Evolutionary conservation across 2,113 vertebrate genomes (phyloP), one percentile per base, ranked within the genome.

Genomic region (Motacilla alba): DNA sequence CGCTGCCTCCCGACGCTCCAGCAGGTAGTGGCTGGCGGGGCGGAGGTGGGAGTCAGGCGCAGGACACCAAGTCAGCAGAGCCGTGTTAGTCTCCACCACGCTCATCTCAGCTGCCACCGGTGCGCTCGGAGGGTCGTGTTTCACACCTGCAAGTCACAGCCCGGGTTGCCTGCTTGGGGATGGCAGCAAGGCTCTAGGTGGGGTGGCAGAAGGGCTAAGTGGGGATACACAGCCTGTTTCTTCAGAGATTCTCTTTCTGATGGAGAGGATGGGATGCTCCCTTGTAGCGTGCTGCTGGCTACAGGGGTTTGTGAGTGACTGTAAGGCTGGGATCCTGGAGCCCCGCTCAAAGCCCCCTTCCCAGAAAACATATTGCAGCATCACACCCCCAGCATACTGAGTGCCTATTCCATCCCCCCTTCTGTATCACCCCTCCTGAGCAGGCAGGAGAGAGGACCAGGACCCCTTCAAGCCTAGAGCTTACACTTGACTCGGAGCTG

Each of bases 401-500:
- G 8, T 46, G 26, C 26, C 37, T 50, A 76, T 46, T 43, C 35
- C 23, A 1, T n/a, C 75, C 39, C 23, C 76, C 74, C 21, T 30
- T 62, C 44, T 4, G 0, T 37, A 24, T 63, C 39, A 85, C 5
- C 10, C 35, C 18, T 19, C 1, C 1, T 15, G 39, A 83, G 39
- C 5, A 15, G 31, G n/a, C 53, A 80, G 68, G 43, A 83, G 0
- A 11, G 47, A 85, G 59, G 39, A 46, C 12, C 0, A 1, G 43
- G 39, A 20, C 10, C 16, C 18, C 33, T 56, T 44, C 7, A 4
- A 60, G 20, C 15, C 28, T 55, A 59, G 37, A 15, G 85, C 98
- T 97, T 97, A 99, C 99, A 98, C 98, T 99, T 99, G 70, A 99
- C 98, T 56, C 99, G 98, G 64, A 99, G 98, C 96, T 99, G 98